Conservation (phyloP, 2,888 invertebrate genomes). For the Drosophila kuntzei region DNA sequence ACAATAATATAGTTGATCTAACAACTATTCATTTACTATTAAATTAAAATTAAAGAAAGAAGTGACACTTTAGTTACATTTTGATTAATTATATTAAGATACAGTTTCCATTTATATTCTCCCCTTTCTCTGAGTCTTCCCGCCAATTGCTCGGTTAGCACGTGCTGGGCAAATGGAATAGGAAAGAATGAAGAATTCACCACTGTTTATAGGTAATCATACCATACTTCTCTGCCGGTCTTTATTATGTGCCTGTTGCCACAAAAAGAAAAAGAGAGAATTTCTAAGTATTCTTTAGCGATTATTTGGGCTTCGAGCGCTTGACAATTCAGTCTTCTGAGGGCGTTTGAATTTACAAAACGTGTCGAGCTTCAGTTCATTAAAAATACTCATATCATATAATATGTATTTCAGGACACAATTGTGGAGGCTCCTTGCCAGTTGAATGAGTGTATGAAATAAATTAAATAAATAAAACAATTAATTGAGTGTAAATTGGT, state of each 20-base stretch:
- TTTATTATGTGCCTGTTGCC: constrained; percentile 36
- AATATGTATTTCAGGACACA: constrained; percentile 22
- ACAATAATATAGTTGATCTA: no score
- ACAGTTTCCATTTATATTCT: no score
- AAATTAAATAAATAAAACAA: neutral
- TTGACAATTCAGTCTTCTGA: constrained; percentile 72
- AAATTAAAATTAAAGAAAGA: no score
- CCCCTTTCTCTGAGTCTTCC: constrained; percentile 1
- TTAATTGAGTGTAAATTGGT: neutral
- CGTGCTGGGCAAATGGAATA: constrained; percentile 21
- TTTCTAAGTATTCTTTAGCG: constrained; percentile 81
- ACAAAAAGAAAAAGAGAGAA: constrained; percentile 67
- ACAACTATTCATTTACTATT: no score
- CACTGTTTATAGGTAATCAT: constrained; percentile 54
- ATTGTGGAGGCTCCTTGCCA: neutral
- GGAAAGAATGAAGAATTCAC: constrained; percentile 33
- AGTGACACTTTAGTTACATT: no score
- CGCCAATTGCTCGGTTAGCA: constrained; percentile 35
- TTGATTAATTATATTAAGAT: no score
- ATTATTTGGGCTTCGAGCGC: constrained; percentile 67
- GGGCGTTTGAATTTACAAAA: constrained; percentile 71
- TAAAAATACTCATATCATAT: neutral
- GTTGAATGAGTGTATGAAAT: no score
- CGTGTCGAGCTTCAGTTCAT: constrained; percentile 45
- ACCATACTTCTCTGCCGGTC: constrained; percentile 56